A percentile compares a stretch with the other conserved stretches of the same genome.
These are phyloP conservation scores for Lasaia peninsularis DNA, from an alignment of 1,140 invertebrate genomes.

Conservation along the genomic window DNA sequence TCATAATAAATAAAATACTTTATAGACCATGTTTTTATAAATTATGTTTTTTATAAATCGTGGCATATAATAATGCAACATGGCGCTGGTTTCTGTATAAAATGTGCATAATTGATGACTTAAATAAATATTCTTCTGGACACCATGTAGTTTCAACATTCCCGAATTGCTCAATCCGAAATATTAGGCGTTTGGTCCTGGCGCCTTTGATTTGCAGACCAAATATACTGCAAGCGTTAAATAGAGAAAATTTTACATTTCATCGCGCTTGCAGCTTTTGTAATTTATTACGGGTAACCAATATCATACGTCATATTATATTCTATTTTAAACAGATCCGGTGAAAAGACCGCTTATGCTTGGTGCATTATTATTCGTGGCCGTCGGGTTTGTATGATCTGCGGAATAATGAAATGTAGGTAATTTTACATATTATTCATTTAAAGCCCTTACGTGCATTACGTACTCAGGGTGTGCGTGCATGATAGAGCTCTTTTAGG, in stretches of 20 bases:
- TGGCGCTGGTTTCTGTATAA: constrained; percentile 35
- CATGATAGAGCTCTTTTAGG: too few relatives aligned
- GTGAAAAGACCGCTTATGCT: neutral
- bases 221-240: constrained; percentile 51
- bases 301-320: neutral
- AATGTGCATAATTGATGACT: constrained; percentile 53
- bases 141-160: constrained; percentile 38
- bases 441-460: too few relatives aligned
- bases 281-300: constrained; percentile 42
- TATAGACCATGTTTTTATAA: neutral
- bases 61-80: constrained; percentile 28
- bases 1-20: neutral
- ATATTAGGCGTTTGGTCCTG: constrained; percentile 46
- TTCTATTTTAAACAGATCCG: too few relatives aligned
- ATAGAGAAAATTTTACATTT: constrained; percentile 53
- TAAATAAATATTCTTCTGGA: constrained; percentile 46
- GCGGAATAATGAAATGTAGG: too few relatives aligned
- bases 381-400: too few relatives aligned
- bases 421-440: too few relatives aligned
- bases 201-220: constrained; percentile 42
- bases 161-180: constrained; percentile 46
- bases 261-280: constrained; percentile 55
- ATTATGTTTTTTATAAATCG: constrained; percentile 21
- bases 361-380: too few relatives aligned
- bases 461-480: too few relatives aligned